phyloP scores from a whole-genome alignment of 2,888 invertebrate species.

The Falcaria lacertinaria region DNA sequence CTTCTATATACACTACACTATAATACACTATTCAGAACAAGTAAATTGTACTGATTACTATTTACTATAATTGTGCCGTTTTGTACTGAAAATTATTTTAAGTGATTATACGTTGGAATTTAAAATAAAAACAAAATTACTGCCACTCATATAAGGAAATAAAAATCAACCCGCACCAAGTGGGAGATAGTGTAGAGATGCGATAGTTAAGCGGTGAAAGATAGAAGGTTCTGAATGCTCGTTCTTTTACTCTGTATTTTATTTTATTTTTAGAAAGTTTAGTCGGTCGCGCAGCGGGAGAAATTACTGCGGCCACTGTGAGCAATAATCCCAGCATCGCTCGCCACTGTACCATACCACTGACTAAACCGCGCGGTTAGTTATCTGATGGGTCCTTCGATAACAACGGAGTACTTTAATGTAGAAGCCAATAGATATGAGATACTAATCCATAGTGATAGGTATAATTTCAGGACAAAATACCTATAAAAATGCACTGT shows the following conservation, averaged over 20 bases:
- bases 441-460: neutral
- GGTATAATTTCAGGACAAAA: slow-evolving; percentile 27
- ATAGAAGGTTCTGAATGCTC: slow-evolving; percentile 67
- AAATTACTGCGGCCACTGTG: slow-evolving; percentile 61
- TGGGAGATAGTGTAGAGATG: slow-evolving; percentile 44
- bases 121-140: slow-evolving; percentile 7
- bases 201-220: slow-evolving; percentile 73
- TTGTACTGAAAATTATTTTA: neutral
- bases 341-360: slow-evolving; percentile 6
- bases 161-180: slow-evolving; percentile 32
- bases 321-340: slow-evolving; percentile 49
- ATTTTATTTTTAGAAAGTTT: slow-evolving; percentile 77
- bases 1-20: slow-evolving; percentile 35
- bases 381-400: slow-evolving; percentile 50
- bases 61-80: neutral
- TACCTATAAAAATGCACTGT: slow-evolving; percentile 43
- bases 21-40: slow-evolving; percentile 29
- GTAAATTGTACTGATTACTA: neutral
- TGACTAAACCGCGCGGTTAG: slow-evolving; percentile 60
- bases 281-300: slow-evolving; percentile 69
- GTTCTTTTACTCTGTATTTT: slow-evolving; percentile 70
- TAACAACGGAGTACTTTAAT: slow-evolving; percentile 17
- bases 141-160: slow-evolving; percentile 30
- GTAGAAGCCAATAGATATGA: slow-evolving; percentile 1
- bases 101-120: neutral